Base-by-base conservation (phyloP, 2,113 vertebrate species). In the Menura novaehollandiae region DNA sequence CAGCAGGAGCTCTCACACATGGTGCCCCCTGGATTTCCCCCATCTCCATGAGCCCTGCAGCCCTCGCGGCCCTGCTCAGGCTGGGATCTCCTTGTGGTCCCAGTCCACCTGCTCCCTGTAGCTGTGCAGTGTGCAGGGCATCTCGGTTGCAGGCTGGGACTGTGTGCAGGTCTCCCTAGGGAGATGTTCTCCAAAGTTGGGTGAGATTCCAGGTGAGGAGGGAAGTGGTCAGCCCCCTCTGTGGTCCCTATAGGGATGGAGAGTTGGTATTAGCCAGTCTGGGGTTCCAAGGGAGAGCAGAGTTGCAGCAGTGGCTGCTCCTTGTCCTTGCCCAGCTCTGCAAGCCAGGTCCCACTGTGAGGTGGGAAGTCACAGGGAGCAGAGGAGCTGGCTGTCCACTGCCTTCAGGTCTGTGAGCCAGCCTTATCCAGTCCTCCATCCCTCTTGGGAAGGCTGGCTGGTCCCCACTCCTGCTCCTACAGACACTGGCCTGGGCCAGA, bases 1-100 rank as follows among this genome's bases (percentile, higher is more conserved):
- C 75, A 58, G 39, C 74, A 44, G 69, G 10, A 86, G 58, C 27
- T 64, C 30, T 47, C 44, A 13, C 5, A 0, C 0, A 0, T 4
- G 9, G 32, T 47, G 13, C 30, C 15, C 47, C 20, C 43, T 16
- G 39, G 35, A 15, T 30, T 55, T 62, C 56, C 55, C 37, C 21
- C 13, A 21, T 7, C 21, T 67, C 67, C 0, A 0, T 1, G 3
- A 66, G 55, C 44, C 46, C 60, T 67, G 64, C 80, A 69, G 80
- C 41, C 71, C 52, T 33, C 0, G 0, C 16, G 71, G 33, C 4
- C 46, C 72, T 68, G 49, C 47, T 77, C 46, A 37, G 41, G 11
- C 17, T 44, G 35, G 27, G 58, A 23, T 91, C 37, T 58, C 15
- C 27, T 5, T 41, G 46, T 66, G 59, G 33, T 37, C 33, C 37